Evolutionary conservation across 2,113 vertebrate genomes (phyloP).

Genomic region (Onychorhynchus coronatus): DNA sequence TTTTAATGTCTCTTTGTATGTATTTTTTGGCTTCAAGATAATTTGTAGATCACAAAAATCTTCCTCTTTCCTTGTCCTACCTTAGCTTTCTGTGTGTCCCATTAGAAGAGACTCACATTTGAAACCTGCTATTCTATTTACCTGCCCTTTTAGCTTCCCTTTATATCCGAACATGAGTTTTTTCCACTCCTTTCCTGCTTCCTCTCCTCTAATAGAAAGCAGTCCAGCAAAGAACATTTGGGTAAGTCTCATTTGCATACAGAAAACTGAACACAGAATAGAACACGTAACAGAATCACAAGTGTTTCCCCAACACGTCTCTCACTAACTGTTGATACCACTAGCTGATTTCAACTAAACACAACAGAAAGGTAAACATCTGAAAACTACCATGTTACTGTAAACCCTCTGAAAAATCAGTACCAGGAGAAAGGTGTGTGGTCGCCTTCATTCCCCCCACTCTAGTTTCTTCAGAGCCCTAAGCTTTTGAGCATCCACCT

Average conservation of each 20-base stretch:
- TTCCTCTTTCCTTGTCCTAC: not conserved
- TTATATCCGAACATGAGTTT: not conserved
- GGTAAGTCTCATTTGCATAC: not conserved
- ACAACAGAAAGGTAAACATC: not conserved
- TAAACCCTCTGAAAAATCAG: not conserved
- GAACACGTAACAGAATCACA: not conserved
- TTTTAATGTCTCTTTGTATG: not conserved
- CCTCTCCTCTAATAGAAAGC: not conserved
- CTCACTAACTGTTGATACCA: not conserved
- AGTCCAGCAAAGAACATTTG: not conserved
- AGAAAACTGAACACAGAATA: not conserved
- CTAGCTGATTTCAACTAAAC: not conserved
- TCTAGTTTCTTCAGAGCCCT: not conserved
- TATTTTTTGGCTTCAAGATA: not conserved
- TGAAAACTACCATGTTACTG: not conserved
- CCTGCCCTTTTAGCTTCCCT: not conserved
- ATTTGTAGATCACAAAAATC: fast-evolving
- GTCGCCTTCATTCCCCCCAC: not conserved
- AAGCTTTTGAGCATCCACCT: not conserved
- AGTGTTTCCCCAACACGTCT: not conserved
- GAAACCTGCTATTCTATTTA: not conserved
- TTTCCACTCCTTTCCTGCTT: not conserved
- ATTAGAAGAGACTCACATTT: not conserved
- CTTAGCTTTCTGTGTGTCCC: not conserved
- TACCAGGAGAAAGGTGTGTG: fast-evolving